Evolutionary conservation across 2,888 invertebrate genomes (phyloP).

Genomic region (Geophilus truncorum): DNA sequence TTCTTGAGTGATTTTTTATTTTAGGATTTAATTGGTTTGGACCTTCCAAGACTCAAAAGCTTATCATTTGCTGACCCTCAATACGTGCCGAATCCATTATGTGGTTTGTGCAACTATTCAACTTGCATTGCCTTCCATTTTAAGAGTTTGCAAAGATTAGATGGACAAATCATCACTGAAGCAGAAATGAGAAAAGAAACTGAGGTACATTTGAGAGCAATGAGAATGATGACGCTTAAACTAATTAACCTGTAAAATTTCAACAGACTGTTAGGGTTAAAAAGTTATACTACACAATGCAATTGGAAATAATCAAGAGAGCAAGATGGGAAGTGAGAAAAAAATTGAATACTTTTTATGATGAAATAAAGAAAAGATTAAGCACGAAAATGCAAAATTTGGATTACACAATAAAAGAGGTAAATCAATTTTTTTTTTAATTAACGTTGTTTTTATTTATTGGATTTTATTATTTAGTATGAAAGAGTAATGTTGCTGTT

Average conservation of each 20-base stretch:
- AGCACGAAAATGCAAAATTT: not conserved
- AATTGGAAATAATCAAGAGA: not conserved
- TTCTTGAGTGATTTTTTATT: not conserved
- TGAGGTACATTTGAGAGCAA: not conserved
- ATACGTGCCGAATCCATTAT: not conserved
- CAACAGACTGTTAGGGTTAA: slow-evolving; percentile 2
- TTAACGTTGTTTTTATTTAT: not conserved
- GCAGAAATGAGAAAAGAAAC: not conserved
- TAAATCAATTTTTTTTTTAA: not conserved
- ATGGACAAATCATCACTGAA: not conserved
- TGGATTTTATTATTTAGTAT: not conserved
- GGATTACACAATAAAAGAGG: not conserved
- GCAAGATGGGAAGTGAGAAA: not conserved
- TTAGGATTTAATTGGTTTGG: slow-evolving; percentile 12
- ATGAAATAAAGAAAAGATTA: not conserved
- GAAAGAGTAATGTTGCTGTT: not conserved
- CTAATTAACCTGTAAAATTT: not conserved
- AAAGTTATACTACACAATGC: slow-evolving; percentile 10
- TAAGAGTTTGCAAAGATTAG: not conserved
- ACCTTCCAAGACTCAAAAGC: slow-evolving; percentile 7
- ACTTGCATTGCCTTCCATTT: slow-evolving; percentile 5
- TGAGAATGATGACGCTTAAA: too few species aligned
- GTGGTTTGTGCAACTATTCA: not conserved
- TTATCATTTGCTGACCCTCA: slow-evolving; percentile 18
- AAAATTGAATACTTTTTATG: not conserved